Evolutionary conservation across 2,888 invertebrate genomes (phyloP).

Genomic region (Molanna angustata): DNA sequence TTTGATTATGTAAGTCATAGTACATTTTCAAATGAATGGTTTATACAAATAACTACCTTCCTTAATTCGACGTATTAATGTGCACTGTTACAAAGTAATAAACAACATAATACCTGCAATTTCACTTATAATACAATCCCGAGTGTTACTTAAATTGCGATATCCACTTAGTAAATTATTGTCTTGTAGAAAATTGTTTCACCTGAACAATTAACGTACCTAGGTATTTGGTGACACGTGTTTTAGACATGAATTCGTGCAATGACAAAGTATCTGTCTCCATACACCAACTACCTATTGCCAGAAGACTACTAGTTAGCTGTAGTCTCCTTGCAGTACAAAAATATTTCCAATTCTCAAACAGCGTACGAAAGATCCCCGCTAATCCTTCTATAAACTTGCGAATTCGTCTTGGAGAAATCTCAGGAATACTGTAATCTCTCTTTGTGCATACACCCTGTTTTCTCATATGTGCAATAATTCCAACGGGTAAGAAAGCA

Average conservation of each 20-base stretch:
- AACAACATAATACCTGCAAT: too few species aligned
- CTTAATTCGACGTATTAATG: too few species aligned
- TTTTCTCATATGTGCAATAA: constrained; percentile 29
- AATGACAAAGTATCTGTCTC: too few species aligned
- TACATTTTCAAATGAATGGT: too few species aligned
- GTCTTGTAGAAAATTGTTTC: too few species aligned
- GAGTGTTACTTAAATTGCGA: too few species aligned
- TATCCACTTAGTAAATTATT: too few species aligned
- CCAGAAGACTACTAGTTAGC: constrained; percentile 10
- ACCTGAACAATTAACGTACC: too few species aligned
- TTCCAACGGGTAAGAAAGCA: constrained; percentile 23
- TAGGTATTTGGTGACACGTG: constrained; percentile 27
- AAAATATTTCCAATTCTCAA: constrained; percentile 28
- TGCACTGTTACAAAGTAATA: too few species aligned
- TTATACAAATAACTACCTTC: too few species aligned
- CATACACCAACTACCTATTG: constrained; percentile 20
- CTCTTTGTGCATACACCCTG: constrained; percentile 25
- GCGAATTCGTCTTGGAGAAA: constrained; percentile 25
- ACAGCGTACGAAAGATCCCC: constrained; percentile 22
- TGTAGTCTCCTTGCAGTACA: constrained; percentile 15
- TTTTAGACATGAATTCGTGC: constrained; percentile 22
- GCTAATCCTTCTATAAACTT: constrained; percentile 21
- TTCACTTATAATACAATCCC: too few species aligned
- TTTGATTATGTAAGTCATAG: too few species aligned
- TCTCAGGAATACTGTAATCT: constrained; percentile 23